These are phyloP conservation scores for Oreochromis niloticus DNA, from an alignment of 2,113 vertebrate genomes.

Conservation along the genomic window DNA sequence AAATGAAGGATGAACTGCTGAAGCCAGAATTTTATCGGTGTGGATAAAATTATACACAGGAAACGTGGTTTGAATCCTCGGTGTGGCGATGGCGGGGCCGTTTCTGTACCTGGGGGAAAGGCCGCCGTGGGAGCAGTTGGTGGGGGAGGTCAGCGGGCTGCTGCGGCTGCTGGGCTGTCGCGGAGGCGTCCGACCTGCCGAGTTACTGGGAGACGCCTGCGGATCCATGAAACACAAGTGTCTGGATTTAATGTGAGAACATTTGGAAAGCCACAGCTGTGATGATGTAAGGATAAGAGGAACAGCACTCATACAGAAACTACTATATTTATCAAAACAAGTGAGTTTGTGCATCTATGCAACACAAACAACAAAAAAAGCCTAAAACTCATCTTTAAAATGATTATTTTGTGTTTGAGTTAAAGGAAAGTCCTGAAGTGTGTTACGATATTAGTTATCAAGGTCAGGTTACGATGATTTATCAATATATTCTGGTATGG, in stretches of 20 bases:
- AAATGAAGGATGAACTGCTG: background rate
- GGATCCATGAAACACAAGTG: background rate
- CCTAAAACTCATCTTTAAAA: background rate
- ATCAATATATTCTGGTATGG: background rate
- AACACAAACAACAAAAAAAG: background rate
- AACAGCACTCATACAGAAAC: background rate
- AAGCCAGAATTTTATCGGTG: background rate
- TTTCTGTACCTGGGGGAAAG: constrained; percentile 62
- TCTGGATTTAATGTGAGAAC: background rate
- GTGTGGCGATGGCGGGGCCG: background rate
- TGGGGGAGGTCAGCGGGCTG: constrained; percentile 89
- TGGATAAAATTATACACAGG: background rate
- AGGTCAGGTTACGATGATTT: background rate
- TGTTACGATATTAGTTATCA: background rate
- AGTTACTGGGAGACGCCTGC: constrained; percentile 81
- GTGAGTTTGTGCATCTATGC: background rate
- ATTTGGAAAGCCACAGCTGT: background rate
- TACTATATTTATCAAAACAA: background rate
- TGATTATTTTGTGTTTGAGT: background rate
- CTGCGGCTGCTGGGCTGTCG: constrained; percentile 83
- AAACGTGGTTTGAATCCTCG: background rate
- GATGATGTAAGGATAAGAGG: background rate
- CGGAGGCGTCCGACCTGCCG: constrained; percentile 77
- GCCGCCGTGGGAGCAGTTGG: constrained; percentile 77
- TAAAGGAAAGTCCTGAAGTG: background rate